These are phyloP conservation scores for Diarsia brunnea DNA, from an alignment of 2,888 invertebrate genomes.

Conservation along the genomic window DNA sequence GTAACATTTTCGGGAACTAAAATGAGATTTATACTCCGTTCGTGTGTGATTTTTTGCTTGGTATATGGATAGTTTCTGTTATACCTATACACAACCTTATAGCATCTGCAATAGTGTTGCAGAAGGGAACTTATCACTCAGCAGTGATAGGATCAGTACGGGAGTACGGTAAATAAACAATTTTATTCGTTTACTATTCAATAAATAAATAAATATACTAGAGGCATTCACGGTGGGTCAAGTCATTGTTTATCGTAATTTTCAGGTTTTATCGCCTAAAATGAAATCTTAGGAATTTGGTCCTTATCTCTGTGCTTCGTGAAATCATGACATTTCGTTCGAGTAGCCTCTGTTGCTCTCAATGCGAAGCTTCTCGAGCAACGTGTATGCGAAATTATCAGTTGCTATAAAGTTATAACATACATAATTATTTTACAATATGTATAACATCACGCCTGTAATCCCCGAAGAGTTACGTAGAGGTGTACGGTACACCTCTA, in stretches of 20 bases:
- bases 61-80: background rate
- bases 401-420: no score
- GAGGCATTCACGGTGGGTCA: background rate
- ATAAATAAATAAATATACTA: no score
- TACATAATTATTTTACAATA: no score
- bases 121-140: background rate
- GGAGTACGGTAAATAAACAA: background rate
- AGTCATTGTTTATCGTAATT: background rate
- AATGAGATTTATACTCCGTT: background rate
- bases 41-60: background rate
- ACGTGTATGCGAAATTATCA: background rate
- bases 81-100: background rate
- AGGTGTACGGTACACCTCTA: no score
- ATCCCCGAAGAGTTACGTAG: no score
- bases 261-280: background rate
- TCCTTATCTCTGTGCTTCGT: background rate
- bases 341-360: background rate
- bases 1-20: conserved; percentile 1
- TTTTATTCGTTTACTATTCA: background rate
- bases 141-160: background rate
- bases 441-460: no score
- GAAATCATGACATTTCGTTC: background rate
- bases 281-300: background rate
- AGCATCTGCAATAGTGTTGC: background rate
- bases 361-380: background rate